These are phyloP conservation scores for Chionoecetes opilio DNA, from an alignment of 1,140 invertebrate species.

Conservation along the genomic window DNA sequence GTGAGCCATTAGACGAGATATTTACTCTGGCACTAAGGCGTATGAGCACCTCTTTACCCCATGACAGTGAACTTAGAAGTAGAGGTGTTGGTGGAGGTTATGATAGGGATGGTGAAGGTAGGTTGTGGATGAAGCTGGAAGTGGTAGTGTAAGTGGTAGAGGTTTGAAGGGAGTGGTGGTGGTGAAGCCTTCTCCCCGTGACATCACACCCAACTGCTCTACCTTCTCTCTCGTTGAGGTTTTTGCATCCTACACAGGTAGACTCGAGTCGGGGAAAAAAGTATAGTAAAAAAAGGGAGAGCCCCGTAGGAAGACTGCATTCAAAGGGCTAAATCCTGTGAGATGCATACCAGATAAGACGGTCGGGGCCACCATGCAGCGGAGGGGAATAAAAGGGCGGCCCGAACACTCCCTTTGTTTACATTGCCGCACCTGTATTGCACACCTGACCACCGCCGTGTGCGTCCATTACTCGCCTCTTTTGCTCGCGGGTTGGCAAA, in stretches of 20 bases:
- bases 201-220: slow-evolving; percentile 62
- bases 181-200: not conserved
- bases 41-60: not conserved
- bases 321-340: slow-evolving; percentile 72
- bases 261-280: slow-evolving; percentile 39
- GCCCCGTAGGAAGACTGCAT: slow-evolving; percentile 64
- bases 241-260: slow-evolving; percentile 62
- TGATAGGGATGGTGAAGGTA: not conserved
- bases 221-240: slow-evolving; percentile 21
- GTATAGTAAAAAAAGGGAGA: not conserved
- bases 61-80: not conserved
- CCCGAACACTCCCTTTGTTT: slow-evolving; percentile 58
- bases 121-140: not conserved
- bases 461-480: slow-evolving; percentile 9
- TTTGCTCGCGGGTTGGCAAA: not conserved
- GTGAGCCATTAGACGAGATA: not conserved
- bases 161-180: not conserved
- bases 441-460: not conserved
- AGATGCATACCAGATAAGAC: slow-evolving; percentile 76
- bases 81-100: not conserved
- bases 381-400: slow-evolving; percentile 38
- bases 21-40: not conserved
- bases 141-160: not conserved
- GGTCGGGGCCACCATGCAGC: slow-evolving; percentile 63
- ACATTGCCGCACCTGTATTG: slow-evolving; percentile 17